Base-by-base conservation (phyloP, 2,113 vertebrate genomes). In the Pseudopodoces humilis region DNA sequence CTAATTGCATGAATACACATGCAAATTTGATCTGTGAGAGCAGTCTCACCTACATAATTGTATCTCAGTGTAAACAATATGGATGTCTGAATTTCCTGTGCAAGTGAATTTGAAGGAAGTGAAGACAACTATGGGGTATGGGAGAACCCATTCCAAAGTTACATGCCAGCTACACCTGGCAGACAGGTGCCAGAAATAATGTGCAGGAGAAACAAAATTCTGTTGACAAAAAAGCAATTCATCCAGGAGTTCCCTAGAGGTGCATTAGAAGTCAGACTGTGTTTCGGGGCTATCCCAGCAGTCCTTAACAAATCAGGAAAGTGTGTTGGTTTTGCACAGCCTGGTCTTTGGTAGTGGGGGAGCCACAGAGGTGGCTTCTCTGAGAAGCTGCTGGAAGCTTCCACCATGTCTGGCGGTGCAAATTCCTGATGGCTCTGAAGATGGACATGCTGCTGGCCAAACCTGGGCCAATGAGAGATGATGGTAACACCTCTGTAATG, bases 221-320 rank as follows among this genome's bases (percentile, higher is more conserved):
- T 84, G 15, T 69, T 65, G 59, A 65, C 7, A 69, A 50, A 81
- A 83, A 74, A 62, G 3, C 7, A 49, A 28, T 30, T 74, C 1
- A 35, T 52, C 30, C n/a, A 56, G 21, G 47, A 52, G 19, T 10
- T 65, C 27, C 74, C n/a, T 35, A 70, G 43, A 87, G 24, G 17
- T 41, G 16, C 20, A 28, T 63, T 62, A 67, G 16, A 78, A 85
- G 37, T 53, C 65, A 67, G 43, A 41, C 6, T 35, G 53, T 18
- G 12, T 85, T 90, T 90, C 74, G 65, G 19, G 0, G 0, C 33
- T 85, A 22, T 15, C 5, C 15, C 6, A 2, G 11, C 2, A 5
- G 43, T 18, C 21, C 43, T 87, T 85, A 78, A 78, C 23, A 65
- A 56, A 70, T 5, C 0, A 1, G 15, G 11, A 33, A 30, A 30